Evolutionary conservation across 2,888 invertebrate species (phyloP).

Genomic region (Lamellibrachia satsuma): DNA sequence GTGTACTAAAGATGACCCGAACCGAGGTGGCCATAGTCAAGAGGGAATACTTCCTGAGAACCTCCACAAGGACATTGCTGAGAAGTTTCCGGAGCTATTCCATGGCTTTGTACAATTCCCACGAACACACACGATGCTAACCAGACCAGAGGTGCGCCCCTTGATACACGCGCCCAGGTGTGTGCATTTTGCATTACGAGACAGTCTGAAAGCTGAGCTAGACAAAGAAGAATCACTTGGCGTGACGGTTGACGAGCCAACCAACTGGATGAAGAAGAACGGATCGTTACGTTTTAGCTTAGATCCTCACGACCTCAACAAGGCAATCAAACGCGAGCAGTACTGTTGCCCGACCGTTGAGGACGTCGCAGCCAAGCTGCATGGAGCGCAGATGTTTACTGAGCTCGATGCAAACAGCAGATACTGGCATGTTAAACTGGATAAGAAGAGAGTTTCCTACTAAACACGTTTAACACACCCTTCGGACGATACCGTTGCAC

Average conservation of each 20-base stretch:
- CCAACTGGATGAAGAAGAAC: neutral
- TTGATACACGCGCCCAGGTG: neutral
- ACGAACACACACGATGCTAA: neutral
- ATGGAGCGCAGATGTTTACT: too few relatives aligned
- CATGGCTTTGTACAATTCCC: neutral
- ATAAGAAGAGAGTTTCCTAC: neutral
- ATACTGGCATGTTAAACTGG: too few relatives aligned
- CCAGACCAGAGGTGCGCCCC: neutral
- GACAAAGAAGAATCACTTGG: neutral
- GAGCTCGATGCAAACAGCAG: too few relatives aligned
- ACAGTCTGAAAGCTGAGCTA: neutral
- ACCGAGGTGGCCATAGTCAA: too few relatives aligned
- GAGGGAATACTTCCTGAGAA: neutral
- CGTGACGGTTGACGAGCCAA: neutral
- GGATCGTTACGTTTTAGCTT: neutral
- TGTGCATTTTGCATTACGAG: neutral
- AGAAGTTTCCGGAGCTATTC: neutral
- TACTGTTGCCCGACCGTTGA: neutral
- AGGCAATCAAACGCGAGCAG: neutral
- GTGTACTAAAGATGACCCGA: too few relatives aligned
- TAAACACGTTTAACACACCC: neutral
- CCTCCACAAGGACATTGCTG: neutral
- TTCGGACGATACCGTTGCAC: neutral
- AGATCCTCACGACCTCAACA: neutral
- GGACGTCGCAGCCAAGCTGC: too few relatives aligned